Evolutionary conservation across 2,797 vertebrate genomes (phyloP).

Genomic region (Hypotaenidia philippensis): DNA sequence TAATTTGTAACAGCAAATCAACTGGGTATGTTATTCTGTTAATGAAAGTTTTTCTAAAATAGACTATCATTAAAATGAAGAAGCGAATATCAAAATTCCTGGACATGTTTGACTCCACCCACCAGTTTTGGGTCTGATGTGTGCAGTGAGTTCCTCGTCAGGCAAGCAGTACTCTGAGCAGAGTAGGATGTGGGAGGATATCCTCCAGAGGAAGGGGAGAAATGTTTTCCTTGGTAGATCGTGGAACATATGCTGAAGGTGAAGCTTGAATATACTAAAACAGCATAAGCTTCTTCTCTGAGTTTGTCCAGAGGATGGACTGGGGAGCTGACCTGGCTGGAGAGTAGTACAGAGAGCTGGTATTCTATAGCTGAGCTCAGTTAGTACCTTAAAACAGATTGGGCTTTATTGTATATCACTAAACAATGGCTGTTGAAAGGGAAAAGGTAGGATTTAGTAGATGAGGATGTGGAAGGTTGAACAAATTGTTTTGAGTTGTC

Average conservation of each 20-base stretch:
- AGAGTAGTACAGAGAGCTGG: neutral
- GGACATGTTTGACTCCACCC: neutral
- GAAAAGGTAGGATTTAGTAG: neutral
- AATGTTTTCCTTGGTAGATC: neutral
- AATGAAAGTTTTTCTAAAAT: neutral
- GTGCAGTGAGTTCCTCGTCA: neutral
- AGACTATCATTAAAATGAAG: neutral
- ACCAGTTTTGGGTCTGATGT: neutral
- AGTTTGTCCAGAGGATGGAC: neutral
- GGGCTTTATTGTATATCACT: neutral
- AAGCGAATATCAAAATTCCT: neutral
- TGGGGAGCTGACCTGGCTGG: neutral
- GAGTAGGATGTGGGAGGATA: neutral
- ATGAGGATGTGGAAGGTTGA: neutral
- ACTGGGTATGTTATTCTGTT: neutral
- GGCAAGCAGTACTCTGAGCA: neutral
- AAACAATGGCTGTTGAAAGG: neutral
- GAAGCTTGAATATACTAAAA: neutral
- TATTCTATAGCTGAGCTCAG: neutral
- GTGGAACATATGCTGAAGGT: neutral
- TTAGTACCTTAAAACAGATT: neutral
- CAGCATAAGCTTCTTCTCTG: neutral
- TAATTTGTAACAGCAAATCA: neutral
- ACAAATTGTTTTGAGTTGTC: neutral
- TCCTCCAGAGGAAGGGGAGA: neutral